Base-by-base conservation (phyloP, 2,888 invertebrate species). In the Diarsia dahlii region DNA sequence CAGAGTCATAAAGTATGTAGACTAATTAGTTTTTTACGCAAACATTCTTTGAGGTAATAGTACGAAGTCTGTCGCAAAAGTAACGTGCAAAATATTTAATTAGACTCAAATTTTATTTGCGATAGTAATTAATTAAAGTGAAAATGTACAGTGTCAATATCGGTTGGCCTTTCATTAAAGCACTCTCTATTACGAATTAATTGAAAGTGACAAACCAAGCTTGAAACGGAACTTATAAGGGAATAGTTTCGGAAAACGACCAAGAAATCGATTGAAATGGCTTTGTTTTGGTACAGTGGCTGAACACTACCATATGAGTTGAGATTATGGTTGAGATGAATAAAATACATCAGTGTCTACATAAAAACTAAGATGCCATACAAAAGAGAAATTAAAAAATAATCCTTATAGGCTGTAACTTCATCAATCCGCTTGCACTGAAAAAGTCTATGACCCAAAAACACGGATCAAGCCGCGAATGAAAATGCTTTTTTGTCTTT, bases 21-120 rank as follows among this genome's bases (percentile, higher is more conserved):
- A 71, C 77, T 74, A 76, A 82, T 85, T 71, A 70, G 50, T 76
- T 86, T 76, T 76, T 62, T 78, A 71, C 60, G 71, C 52, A 81
- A 83, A 83, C 71, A 67, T 67, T 48, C 60, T 54, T 77, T 62
- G 67, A 74, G 74, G 52, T 73, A 69, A 68, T 74, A 63, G 39
- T 65, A 72, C 65, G 77, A 58, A 78, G 62, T 71, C 23, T 71
- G 75, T 48, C 45, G 54, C 69, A 63, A 71, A 48, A 73, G 18
- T 65, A 56, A 52, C 52, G 64, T 76, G 63, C 28, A 58, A 81
- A 71, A 64, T 62, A 48, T 3, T 28, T 65, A 64, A 56, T 71
- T 52, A 76, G 10, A 9, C 5, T n/a, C 76, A 18, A 34, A 8
- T 50, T 64, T 46, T 20, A 62, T 54, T 65, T 56, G n/a, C 15